A percentile compares a stretch with the other conserved stretches of the same genome.
These are phyloP conservation scores for Oncorhynchus tshawytscha DNA, from an alignment of 2,113 vertebrate species.

Conservation along the genomic window DNA sequence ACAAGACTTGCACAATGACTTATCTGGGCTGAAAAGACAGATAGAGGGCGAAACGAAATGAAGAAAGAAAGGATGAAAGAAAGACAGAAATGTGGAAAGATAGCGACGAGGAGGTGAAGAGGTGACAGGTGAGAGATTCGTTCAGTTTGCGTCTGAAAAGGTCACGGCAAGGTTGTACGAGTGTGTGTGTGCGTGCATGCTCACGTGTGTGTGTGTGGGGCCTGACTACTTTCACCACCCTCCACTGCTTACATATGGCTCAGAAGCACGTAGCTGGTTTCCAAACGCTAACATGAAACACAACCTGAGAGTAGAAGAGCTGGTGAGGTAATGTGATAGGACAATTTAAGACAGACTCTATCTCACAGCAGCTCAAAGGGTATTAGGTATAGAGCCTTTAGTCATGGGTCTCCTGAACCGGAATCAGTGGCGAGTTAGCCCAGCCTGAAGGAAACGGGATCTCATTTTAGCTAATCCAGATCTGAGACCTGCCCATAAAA, in stretches of 20 bases:
- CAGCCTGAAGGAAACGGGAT: conserved; percentile 68
- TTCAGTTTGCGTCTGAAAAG: neutral
- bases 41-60: conserved; percentile 26
- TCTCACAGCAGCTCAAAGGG: conserved; percentile 69
- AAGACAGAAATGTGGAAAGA: neutral
- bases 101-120: conserved; percentile 17
- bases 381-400: conserved; percentile 70
- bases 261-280: no score
- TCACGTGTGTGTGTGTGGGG: neutral
- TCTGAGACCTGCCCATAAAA: conserved; percentile 66
- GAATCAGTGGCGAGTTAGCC: conserved; percentile 63
- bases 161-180: neutral
- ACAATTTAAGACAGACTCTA: conserved; percentile 64
- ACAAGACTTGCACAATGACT: conserved; percentile 64
- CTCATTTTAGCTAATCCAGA: conserved; percentile 65
- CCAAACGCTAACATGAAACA: conserved; percentile 43
- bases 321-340: conserved; percentile 65
- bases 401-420: conserved; percentile 68
- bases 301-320: conserved; percentile 68
- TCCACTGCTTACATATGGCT: neutral
- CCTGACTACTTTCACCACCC: neutral
- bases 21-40: conserved; percentile 54
- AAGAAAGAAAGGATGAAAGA: neutral
- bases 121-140: conserved; percentile 58
- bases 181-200: no score